Conservation (phyloP, 30 jellyfish, hydroid and myxozoan genomes). For the Sanderia malayensis region DNA sequence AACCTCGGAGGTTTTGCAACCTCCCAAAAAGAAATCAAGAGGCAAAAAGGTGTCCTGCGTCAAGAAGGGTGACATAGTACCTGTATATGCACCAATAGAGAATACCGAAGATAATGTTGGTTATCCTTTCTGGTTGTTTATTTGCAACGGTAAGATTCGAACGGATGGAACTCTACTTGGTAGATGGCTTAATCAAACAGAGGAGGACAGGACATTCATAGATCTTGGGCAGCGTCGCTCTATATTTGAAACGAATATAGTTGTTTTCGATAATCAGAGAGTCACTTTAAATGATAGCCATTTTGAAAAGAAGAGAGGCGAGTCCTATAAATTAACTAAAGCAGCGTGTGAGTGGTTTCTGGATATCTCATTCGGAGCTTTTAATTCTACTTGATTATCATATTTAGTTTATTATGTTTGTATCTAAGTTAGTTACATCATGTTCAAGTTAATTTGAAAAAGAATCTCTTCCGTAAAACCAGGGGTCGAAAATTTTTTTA, state of each 20-base stretch:
- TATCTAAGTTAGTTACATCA: background rate
- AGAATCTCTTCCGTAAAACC: background rate
- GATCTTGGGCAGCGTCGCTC: conserved; percentile 8
- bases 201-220: conserved; percentile 22
- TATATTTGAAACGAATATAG: conserved; percentile 8
- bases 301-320: conserved; percentile 5
- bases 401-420: background rate
- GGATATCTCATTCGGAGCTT: conserved; percentile 14
- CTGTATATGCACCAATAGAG: conserved; percentile 28
- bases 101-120: conserved; percentile 17
- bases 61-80: conserved; percentile 47
- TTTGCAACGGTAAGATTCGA: conserved; percentile 21
- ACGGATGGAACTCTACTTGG: conserved; percentile 40
- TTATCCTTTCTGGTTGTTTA: conserved; percentile 35
- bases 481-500: background rate
- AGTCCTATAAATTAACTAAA: background rate
- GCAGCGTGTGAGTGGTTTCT: conserved; percentile 24
- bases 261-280: conserved; percentile 5
- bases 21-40: conserved; percentile 6
- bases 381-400: background rate
- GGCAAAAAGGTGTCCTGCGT: conserved; percentile 34
- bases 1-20: background rate
- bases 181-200: conserved; percentile 26
- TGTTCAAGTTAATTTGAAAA: background rate
- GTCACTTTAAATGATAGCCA: background rate